Conservation (phyloP, 2,797 vertebrate genomes). For the Phalanger gymnotis region DNA sequence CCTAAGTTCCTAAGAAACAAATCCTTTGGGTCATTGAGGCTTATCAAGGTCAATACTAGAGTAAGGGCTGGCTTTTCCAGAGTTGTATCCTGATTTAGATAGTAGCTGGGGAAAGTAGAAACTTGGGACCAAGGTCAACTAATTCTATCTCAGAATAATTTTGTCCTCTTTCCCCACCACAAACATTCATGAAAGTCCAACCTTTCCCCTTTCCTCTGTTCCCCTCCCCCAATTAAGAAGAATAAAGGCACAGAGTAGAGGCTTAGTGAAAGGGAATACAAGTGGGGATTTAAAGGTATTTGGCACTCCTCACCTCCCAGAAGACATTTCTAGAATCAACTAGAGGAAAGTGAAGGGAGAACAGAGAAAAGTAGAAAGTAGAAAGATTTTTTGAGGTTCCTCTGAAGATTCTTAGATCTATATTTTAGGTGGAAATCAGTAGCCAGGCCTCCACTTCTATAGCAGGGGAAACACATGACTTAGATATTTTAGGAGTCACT, state of each 20-base stretch:
- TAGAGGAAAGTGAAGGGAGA: neutral
- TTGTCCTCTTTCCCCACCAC: neutral
- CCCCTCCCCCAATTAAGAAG: neutral
- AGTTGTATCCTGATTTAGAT: neutral
- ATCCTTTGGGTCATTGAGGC: neutral
- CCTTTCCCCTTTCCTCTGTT: neutral
- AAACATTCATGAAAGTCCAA: neutral
- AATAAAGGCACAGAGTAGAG: neutral
- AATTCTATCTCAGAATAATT: neutral
- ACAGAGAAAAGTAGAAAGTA: neutral
- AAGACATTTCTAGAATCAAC: neutral
- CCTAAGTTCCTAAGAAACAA: neutral
- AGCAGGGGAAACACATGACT: neutral
- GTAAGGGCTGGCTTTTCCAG: neutral
- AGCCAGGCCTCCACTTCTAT: neutral
- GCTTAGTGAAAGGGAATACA: neutral
- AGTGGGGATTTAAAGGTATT: neutral
- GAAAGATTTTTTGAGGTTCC: neutral
- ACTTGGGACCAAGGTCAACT: neutral
- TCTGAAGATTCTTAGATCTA: neutral
- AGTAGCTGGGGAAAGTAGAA: neutral
- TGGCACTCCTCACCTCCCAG: neutral
- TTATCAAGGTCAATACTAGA: neutral
- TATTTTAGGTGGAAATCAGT: neutral
- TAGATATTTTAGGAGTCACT: neutral